A percentile compares a stretch with the other conserved stretches of the same genome.
These are phyloP conservation scores for Actenoides hombroni DNA, from an alignment of 2,113 vertebrate genomes.

Conservation along the genomic window DNA sequence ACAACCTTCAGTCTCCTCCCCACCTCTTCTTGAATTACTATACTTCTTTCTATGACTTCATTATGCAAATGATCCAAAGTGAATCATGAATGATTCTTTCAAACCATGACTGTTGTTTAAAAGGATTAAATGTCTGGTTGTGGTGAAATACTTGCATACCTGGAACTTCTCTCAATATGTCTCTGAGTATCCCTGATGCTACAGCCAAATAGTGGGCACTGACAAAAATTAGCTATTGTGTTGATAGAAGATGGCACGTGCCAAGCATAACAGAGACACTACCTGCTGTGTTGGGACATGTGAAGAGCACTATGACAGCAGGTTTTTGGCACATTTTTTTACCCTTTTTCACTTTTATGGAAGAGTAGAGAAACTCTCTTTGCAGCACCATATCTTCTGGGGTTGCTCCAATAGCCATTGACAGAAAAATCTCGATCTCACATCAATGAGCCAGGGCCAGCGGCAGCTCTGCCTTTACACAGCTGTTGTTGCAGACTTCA, in stretches of 20 bases:
- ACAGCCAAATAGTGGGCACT: neutral
- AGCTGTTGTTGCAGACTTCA: neutral
- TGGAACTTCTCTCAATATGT: neutral
- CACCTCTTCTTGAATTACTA: conserved; percentile 14
- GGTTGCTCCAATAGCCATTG: fast-evolving
- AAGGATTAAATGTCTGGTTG: neutral
- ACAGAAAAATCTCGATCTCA: neutral
- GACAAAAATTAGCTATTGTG: neutral
- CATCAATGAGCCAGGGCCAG: fast-evolving
- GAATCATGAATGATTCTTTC: neutral
- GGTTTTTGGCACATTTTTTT: neutral
- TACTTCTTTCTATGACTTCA: neutral
- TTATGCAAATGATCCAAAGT: conserved; percentile 35
- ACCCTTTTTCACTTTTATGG: neutral
- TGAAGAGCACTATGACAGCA: neutral
- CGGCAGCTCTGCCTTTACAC: neutral
- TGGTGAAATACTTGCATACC: neutral
- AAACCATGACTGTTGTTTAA: neutral
- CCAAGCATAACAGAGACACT: fast-evolving
- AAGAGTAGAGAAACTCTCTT: neutral
- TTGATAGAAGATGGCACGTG: neutral
- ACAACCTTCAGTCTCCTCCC: conserved; percentile 10
- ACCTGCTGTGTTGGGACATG: neutral
- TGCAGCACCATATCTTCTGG: neutral
- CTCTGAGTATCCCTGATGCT: neutral